These are phyloP conservation scores for Pandion haliaetus DNA, from an alignment of 2,113 vertebrate species.

Conservation along the genomic window DNA sequence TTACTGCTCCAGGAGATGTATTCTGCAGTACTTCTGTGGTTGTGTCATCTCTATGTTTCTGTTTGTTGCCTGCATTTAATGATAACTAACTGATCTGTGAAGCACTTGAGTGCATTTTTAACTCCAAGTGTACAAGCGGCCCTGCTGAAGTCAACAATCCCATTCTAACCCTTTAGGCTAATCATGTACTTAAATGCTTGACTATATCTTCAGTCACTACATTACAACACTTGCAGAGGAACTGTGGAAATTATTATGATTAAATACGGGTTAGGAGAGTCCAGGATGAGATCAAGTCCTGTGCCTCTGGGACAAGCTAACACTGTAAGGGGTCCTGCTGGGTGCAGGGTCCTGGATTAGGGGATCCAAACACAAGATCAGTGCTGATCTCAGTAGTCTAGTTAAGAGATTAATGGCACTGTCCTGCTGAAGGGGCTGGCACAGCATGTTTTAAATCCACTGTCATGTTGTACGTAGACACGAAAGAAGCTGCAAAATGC, in stretches of 20 bases:
- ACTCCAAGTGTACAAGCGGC: neutral
- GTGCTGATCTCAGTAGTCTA: neutral
- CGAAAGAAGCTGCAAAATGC: conserved; percentile 1
- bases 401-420: neutral
- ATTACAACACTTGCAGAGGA: neutral
- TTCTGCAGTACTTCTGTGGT: neutral
- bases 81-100: neutral
- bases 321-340: neutral
- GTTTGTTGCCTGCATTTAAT: neutral
- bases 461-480: neutral
- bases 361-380: fast-evolving
- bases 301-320: neutral
- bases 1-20: neutral
- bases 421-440: neutral
- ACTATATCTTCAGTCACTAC: neutral
- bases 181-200: neutral
- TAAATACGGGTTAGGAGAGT: neutral
- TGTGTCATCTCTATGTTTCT: neutral
- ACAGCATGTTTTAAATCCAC: conserved; percentile 15
- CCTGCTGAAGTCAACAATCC: neutral
- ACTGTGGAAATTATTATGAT: neutral
- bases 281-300: neutral
- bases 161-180: neutral
- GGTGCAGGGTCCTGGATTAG: neutral
- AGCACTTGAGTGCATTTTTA: neutral